phyloP scores from a whole-genome alignment of 2,797 vertebrate species.

The Bryconaethiops microstoma region DNA sequence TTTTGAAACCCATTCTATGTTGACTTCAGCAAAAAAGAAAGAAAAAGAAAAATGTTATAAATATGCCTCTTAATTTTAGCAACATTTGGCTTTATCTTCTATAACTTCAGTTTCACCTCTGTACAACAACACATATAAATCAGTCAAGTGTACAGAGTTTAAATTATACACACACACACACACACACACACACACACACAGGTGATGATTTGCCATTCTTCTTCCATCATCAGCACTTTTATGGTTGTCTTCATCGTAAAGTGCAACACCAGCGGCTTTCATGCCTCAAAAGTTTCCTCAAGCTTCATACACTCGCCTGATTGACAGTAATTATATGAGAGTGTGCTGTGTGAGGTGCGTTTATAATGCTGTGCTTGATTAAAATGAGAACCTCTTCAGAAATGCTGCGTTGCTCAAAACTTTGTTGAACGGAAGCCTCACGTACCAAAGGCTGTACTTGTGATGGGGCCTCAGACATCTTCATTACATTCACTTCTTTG shows the following conservation, averaged over 20 bases:
- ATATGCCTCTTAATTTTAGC: too few relatives aligned
- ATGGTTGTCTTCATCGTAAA: constrained; percentile 46
- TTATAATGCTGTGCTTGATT: constrained; percentile 28
- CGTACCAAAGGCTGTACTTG: background rate
- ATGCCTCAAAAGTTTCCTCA: constrained; percentile 25
- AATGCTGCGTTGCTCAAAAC: background rate
- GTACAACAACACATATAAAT: constrained; percentile 13
- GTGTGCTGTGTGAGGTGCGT: background rate
- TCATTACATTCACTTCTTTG: background rate
- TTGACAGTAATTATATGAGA: constrained; percentile 39
- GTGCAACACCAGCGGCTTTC: constrained; percentile 32
- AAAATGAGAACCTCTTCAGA: constrained; percentile 29
- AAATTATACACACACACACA: background rate
- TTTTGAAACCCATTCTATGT: too few relatives aligned
- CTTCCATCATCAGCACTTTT: constrained; percentile 41
- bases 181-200: background rate
- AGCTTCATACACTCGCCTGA: constrained; percentile 44
- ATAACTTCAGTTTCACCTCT: background rate
- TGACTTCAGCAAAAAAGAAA: too few relatives aligned
- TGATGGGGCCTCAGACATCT: background rate
- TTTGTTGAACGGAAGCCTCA: background rate
- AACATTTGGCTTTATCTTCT: background rate
- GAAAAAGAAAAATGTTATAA: too few relatives aligned
- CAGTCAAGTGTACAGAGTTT: constrained; percentile 2
- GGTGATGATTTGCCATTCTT: constrained; percentile 39